Evolutionary conservation across 1,140 invertebrate species (phyloP).

Genomic region (Micrasema longulum): DNA sequence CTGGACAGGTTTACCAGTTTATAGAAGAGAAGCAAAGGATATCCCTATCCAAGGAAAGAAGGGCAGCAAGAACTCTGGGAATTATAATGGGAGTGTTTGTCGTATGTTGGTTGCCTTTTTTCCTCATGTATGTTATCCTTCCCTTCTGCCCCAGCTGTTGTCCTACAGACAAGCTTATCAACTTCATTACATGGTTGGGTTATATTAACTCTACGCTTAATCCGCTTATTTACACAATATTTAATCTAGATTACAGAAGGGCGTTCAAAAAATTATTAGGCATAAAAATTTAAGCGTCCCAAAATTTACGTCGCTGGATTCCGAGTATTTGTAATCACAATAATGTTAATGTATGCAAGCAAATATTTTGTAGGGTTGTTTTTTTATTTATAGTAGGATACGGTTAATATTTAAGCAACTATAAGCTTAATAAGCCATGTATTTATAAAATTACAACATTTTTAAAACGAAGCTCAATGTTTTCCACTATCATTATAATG

Average conservation of each 20-base stretch:
- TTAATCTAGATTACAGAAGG: slow-evolving; percentile 94
- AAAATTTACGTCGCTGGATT: background rate
- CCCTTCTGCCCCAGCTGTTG: slow-evolving; percentile 87
- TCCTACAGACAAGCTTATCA: slow-evolving; percentile 82
- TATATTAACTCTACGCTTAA: slow-evolving; percentile 98
- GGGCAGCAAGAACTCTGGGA: slow-evolving; percentile 91
- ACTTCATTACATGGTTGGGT: slow-evolving; percentile 96
- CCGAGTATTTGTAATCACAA: background rate
- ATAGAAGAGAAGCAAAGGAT: slow-evolving; percentile 95
- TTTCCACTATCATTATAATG: no score
- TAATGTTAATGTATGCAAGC: background rate
- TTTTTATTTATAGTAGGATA: no score
- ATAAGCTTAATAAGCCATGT: no score
- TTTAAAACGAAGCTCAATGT: no score
- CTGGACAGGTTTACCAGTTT: slow-evolving; percentile 83
- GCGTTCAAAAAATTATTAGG: slow-evolving; percentile 91
- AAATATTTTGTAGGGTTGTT: no score
- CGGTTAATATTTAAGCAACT: no score
- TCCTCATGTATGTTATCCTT: slow-evolving; percentile 93
- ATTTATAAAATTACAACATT: no score
- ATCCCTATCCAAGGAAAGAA: slow-evolving; percentile 89
- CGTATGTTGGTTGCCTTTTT: slow-evolving; percentile 97
- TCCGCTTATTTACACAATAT: slow-evolving; percentile 97
- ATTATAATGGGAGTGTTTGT: slow-evolving; percentile 97
- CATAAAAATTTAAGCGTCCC: slow-evolving; percentile 66